These are phyloP conservation scores for Platycercus adscitus DNA, from an alignment of 2,113 vertebrate species.

Conservation along the genomic window DNA sequence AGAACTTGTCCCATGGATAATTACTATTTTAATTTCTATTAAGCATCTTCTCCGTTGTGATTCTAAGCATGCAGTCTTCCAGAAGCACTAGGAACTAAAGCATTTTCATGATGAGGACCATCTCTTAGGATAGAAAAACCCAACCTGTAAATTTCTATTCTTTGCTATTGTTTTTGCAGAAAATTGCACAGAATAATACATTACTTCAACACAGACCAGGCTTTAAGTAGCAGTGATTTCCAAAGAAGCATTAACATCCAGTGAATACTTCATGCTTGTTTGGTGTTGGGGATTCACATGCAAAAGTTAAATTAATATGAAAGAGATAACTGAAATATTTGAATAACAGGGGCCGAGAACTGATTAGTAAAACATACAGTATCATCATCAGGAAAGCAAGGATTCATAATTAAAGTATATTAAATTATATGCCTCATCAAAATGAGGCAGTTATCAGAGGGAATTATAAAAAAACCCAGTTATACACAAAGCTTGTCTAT, in stretches of 20 bases:
- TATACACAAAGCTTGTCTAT: neutral
- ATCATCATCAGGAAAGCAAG: neutral
- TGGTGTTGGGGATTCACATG: neutral
- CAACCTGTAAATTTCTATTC: neutral
- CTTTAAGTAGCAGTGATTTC: neutral
- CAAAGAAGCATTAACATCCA: neutral
- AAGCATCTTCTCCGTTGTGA: neutral
- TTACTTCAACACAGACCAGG: neutral
- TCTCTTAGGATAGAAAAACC: neutral
- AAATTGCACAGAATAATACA: neutral
- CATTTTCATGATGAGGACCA: neutral
- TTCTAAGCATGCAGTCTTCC: neutral
- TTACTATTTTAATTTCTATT: neutral
- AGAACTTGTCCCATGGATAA: neutral
- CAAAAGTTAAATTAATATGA: neutral
- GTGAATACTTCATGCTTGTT: neutral
- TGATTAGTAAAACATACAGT: neutral
- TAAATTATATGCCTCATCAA: neutral
- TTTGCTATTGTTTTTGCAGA: neutral
- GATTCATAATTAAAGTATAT: neutral
- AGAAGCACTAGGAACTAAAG: neutral
- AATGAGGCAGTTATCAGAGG: neutral
- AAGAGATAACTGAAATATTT: neutral
- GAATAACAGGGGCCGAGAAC: neutral
- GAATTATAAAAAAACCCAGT: neutral